Base-by-base conservation (phyloP, 2,113 vertebrate species). In the Odocoileus virginianus region DNA sequence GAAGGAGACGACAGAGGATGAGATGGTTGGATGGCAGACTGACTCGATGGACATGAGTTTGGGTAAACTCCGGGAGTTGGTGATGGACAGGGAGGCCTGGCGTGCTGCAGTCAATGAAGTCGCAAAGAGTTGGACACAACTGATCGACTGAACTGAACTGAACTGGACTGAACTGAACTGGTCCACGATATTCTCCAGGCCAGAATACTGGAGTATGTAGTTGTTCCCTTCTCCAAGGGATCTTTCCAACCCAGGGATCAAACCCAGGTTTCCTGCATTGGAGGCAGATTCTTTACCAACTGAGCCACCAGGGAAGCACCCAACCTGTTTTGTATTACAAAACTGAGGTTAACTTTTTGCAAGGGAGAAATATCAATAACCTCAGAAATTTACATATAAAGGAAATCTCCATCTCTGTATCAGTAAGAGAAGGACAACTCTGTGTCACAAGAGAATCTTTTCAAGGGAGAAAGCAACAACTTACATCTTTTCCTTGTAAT, bases 401-500 rank as follows among this genome's bases (percentile, higher is more conserved):
- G 76, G 14, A 78, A 78, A 47, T 30, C 43, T 47, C 43, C 27
- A 47, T 78, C 43, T 47, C 43, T 30, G 43, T 47, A 47, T 16
- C 14, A 30, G 43, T 28, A 47, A 78, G 76, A 78, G 74, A 78
- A 0, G 2, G 7, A 78, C 28, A 78, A 47, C 14, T 47, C 43
- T 47, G 27, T 45, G 28, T 78, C 43, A 47, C 76, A 78, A 78
- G 43, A 78, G 27, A 78, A 47, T 47, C 14, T 47, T 78, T 78
- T 47, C 27, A 78, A 60, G 27, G 30, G 33, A 52, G 45, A 87
- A 52, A 78, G 50, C 36, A 89, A 12, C 67, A 61, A 87, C 5
- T 86, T 30, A 86, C 19, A 86, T 86, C n/a, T 86, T 61, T 61
- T 45, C 27, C 28, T 86, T 40, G 57, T 60, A 86, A 86, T 43